Conservation (phyloP, 1,140 invertebrate genomes). For the Oryzaephilus surinamensis region DNA sequence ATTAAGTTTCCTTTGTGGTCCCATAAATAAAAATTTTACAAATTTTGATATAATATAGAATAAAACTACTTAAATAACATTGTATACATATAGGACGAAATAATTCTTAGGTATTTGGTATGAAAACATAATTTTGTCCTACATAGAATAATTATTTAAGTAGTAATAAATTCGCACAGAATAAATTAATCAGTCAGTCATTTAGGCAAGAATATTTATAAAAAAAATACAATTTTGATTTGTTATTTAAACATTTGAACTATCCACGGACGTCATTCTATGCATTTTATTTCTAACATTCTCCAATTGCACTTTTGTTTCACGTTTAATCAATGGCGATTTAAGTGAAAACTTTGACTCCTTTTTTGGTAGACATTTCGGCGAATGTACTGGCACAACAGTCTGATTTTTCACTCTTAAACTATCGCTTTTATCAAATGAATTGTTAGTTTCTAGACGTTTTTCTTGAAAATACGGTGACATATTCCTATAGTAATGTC, state of each 20-base stretch:
- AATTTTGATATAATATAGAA: no score
- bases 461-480: no score
- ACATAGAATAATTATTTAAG: no score
- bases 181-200: no score
- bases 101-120: no score
- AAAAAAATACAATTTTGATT: neutral
- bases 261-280: constrained; percentile 25
- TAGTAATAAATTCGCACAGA: no score
- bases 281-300: constrained; percentile 9
- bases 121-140: no score
- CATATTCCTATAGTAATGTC: constrained; percentile 11
- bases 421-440: constrained; percentile 1
- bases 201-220: no score
- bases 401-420: constrained; percentile 18
- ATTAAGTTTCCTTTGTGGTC: no score
- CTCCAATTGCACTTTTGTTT: constrained; percentile 26
- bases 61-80: no score
- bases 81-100: no score
- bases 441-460: neutral
- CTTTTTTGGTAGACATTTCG: constrained; percentile 23
- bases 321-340: constrained; percentile 26
- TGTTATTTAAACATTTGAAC: constrained; percentile 22
- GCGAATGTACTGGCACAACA: constrained; percentile 27
- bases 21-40: no score
- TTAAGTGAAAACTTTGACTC: constrained; percentile 30